Base-by-base conservation (phyloP, 2,113 vertebrate genomes). In the Zapornia atra region DNA sequence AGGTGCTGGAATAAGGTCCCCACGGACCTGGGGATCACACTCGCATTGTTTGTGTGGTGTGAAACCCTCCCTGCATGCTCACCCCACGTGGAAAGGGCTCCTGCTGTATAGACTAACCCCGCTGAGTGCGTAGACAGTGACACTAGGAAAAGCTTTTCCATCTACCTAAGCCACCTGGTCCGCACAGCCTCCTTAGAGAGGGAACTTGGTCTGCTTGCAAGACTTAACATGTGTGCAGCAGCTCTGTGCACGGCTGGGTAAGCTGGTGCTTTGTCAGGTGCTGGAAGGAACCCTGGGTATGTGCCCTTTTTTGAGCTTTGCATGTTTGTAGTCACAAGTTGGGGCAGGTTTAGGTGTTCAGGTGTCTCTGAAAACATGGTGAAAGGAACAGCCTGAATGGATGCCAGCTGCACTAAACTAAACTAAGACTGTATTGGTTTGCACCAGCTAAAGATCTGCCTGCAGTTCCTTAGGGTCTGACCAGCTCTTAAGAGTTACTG, bases 181-280 rank as follows among this genome's bases (percentile, higher is more conserved):
- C 17, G 0, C 1, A 33, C 21, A 14, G 25, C 19, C 3, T 51
- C 19, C 48, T 46, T 5, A 6, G 21, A 42, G 70, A 12, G 34
- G 1, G 12, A 12, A 29, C 19, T 14, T 29, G 12, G 20, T 61
- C 28, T 6, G 1, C 9, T 19, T 22, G 46, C 40, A 36, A 3
- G 65, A 5, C 19, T 34, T 11, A 4, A n/a, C 3, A 0, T 2
- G 0, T 20, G 53, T 17, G 51, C 1, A 2, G 82, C 57, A 54
- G 54, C 63, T 26, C 50, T 10, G 36, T 9, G 60, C 9, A 0
- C 3, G 46, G 53, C 53, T 44, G 40, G 24, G 36, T 14, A 6
- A 38, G 36, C 36, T 20, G 57, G 16, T 6, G 2, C 24, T 70
- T 11, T 13, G 26, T 34, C 29, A 19, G 69, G 59, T 1, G 1